These are phyloP conservation scores for Hycleus phaleratus DNA, from an alignment of 1,140 invertebrate genomes.

Conservation along the genomic window DNA sequence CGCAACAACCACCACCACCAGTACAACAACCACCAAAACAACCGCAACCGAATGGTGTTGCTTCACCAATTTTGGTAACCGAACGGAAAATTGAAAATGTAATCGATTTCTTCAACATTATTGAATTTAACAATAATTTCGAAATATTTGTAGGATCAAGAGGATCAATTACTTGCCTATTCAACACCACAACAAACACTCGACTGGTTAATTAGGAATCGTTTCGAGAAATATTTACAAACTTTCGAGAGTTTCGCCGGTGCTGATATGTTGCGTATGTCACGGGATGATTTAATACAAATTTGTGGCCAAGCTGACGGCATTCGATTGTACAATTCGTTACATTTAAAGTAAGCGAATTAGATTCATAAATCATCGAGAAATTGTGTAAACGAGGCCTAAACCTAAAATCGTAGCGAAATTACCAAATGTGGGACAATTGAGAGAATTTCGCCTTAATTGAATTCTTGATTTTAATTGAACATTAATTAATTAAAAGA, in stretches of 20 bases:
- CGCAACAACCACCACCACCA: too few relatives aligned
- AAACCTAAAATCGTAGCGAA: too few relatives aligned
- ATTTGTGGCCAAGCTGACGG: slow-evolving; percentile 88
- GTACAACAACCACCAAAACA: too few relatives aligned
- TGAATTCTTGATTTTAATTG: too few relatives aligned
- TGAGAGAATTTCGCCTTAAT: too few relatives aligned
- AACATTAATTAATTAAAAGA: too few relatives aligned
- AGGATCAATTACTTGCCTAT: slow-evolving; percentile 46
- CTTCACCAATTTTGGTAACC: too few relatives aligned
- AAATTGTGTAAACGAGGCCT: too few relatives aligned
- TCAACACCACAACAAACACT: slow-evolving; percentile 63
- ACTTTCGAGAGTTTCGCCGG: slow-evolving; percentile 82
- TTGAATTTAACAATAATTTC: neutral
- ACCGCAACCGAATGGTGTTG: too few relatives aligned
- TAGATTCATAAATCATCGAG: too few relatives aligned
- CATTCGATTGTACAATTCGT: slow-evolving; percentile 82
- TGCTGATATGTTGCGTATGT: slow-evolving; percentile 76
- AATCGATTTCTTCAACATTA: neutral
- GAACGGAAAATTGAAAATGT: neutral
- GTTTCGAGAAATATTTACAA: slow-evolving; percentile 65
- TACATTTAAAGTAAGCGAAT: slow-evolving; percentile 65
- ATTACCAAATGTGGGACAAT: too few relatives aligned
- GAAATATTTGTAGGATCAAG: neutral
- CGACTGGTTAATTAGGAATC: slow-evolving; percentile 71
- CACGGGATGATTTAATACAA: slow-evolving; percentile 84